Conservation (phyloP, 1,140 invertebrate genomes). For the Calephelis virginiensis region DNA sequence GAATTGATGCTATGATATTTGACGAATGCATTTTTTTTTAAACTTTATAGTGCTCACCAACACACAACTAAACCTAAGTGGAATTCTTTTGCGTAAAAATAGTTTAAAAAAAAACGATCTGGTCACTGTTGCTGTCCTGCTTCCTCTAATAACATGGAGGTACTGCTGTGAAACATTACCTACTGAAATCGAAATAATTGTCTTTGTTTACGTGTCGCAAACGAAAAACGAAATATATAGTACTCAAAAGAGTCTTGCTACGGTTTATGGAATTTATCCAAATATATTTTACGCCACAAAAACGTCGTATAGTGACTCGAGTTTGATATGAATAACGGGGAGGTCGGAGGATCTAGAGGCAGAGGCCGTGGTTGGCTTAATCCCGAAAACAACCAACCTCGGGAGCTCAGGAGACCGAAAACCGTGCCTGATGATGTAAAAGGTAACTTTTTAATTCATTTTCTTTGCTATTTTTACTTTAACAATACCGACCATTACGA, state of each 20-base stretch:
- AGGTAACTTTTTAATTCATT: conserved; percentile 37
- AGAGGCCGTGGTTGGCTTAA: conserved; percentile 71
- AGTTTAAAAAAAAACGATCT: too few relatives aligned
- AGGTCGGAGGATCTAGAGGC: conserved; percentile 65
- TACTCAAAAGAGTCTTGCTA: conserved; percentile 32
- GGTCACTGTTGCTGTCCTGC: conserved; percentile 27
- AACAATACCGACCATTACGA: conserved; percentile 12
- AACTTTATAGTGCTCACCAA: too few relatives aligned
- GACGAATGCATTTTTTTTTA: too few relatives aligned
- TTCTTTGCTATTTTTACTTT: not conserved
- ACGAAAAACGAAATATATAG: conserved; percentile 38
- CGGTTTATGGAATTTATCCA: conserved; percentile 57
- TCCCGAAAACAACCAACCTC: conserved; percentile 57
- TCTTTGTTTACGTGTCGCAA: conserved; percentile 76
- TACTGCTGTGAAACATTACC: conserved; percentile 50
- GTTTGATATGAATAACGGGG: conserved; percentile 72
- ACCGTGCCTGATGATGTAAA: conserved; percentile 53
- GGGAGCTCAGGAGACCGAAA: conserved; percentile 64
- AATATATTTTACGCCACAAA: conserved; percentile 26
- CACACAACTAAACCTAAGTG: too few relatives aligned
- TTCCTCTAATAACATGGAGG: conserved; percentile 53
- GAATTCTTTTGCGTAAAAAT: too few relatives aligned
- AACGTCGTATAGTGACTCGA: conserved; percentile 32
- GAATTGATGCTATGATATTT: too few relatives aligned
- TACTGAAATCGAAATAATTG: conserved; percentile 45